These are phyloP conservation scores for Nymphicus hollandicus DNA, from an alignment of 2,113 vertebrate species.

Conservation along the genomic window DNA sequence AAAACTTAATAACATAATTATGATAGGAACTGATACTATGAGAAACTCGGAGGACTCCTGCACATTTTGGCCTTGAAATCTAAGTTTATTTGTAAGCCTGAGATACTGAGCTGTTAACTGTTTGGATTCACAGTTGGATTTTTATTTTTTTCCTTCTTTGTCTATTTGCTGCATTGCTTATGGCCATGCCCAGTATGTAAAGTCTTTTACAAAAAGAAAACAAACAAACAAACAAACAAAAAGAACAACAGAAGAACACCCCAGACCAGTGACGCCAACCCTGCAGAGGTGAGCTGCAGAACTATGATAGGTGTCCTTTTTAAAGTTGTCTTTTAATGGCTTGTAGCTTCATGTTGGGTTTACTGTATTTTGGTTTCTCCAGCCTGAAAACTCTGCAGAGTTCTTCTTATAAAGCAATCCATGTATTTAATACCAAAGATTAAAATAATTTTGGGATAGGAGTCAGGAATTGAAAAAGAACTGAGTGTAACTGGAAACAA, in stretches of 20 bases:
- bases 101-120: neutral
- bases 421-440: neutral
- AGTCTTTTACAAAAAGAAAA: no score
- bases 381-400: neutral
- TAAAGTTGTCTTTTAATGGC: neutral
- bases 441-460: neutral
- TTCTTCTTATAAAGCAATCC: neutral
- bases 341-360: neutral
- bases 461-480: neutral
- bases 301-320: neutral
- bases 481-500: neutral
- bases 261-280: neutral
- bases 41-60: neutral
- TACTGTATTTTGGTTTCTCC: neutral
- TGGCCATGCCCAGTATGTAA: neutral
- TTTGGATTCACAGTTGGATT: neutral
- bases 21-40: neutral
- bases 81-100: neutral
- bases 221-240: no score
- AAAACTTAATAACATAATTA: neutral
- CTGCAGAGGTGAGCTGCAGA: neutral
- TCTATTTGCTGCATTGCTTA: neutral
- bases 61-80: neutral
- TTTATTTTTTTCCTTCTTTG: neutral
- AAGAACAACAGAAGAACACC: neutral